Evolutionary conservation across 2,113 vertebrate species (phyloP), one percentile per base, ranked within the genome.

Genomic region (Mohoua ochrocephala): DNA sequence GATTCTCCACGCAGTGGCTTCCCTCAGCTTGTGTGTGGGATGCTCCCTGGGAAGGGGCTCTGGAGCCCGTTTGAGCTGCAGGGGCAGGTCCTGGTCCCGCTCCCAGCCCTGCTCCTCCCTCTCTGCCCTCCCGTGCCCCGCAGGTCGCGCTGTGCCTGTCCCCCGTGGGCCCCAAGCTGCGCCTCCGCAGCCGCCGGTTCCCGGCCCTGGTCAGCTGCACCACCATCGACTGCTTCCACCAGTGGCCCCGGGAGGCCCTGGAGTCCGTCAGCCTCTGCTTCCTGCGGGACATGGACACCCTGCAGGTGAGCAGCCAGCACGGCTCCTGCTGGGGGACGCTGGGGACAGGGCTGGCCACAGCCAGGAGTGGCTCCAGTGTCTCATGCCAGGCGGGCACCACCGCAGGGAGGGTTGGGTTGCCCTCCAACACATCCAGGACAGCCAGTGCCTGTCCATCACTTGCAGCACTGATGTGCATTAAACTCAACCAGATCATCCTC

Each of bases 221-320:
- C 0, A 98, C 98, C 2, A 99, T 99, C 3, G 94, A 99, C 91
- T 99, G 99, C 99, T 99, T 99, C 97, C 99, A 99, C 1, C 98
- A 98, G 52, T 99, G 99, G 99, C 99, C 99, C 1, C 98, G 84
- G 88, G 97, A 98, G 67, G 99, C 99, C 2, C 96, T 99, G 17
- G 98, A 99, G 97, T 99, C 99, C 0, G 99, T 99, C 97, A 99
- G 99, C 97, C 97, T 99, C 71, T 93, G 98, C 70, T 99, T 99
- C 94, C 97, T 99, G 22, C 97, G 98, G 68, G 98, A 98, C 39
- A 98, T 98, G 5, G 98, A 98, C 53, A 82, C 94, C 3, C 97
- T 99, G 33, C 98, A 99, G 97, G 99, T 99, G 78, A 99, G 98
- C 57, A 35, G 39, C 45, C 63, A 7, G 23, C n/a, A 4, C 33